These are phyloP conservation scores for Scaptomyza tumidula DNA, from an alignment of 2,888 invertebrate genomes.

Conservation along the genomic window DNA sequence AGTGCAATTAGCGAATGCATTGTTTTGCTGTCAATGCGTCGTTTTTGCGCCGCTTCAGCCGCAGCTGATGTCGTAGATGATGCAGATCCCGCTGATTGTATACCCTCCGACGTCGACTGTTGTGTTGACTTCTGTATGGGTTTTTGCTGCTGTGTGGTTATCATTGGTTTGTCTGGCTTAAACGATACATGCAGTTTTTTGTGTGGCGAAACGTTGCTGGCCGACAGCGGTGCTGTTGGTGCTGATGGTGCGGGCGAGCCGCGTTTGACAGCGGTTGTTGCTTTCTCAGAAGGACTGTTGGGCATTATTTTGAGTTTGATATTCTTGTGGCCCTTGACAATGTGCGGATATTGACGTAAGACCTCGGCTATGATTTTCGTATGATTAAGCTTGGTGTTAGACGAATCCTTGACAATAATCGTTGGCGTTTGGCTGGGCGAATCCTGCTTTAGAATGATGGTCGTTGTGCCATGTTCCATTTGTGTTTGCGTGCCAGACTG, in stretches of 20 bases:
- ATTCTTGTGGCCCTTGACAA: slow-evolving; percentile 94
- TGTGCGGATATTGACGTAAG: slow-evolving; percentile 93
- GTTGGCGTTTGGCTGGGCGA: slow-evolving; percentile 83
- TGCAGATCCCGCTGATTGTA: slow-evolving; percentile 25
- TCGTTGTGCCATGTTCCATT: slow-evolving; percentile 71
- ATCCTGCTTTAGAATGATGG: slow-evolving; percentile 82
- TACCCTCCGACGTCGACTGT: slow-evolving; percentile 12
- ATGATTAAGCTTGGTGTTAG: slow-evolving; percentile 87
- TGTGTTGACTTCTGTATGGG: slow-evolving; percentile 35
- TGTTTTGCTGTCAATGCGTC: slow-evolving; percentile 87
- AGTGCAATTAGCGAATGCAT: slow-evolving; percentile 87
- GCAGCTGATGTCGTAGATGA: slow-evolving; percentile 30
- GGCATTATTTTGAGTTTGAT: slow-evolving; percentile 94
- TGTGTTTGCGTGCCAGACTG: slow-evolving; percentile 61
- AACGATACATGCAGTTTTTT: slow-evolving; percentile 69
- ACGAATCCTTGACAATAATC: slow-evolving; percentile 83
- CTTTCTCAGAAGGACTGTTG: slow-evolving; percentile 81
- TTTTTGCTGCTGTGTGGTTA: slow-evolving; percentile 57
- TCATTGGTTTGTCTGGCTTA: slow-evolving; percentile 63
- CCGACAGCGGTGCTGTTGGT: slow-evolving; percentile 7
- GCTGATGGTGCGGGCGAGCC: slow-evolving; percentile 34
- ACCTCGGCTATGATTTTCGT: slow-evolving; percentile 95
- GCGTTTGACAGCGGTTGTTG: slow-evolving; percentile 37
- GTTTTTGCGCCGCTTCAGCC: slow-evolving; percentile 79
- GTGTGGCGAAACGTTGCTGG: slow-evolving; percentile 54